Base-by-base conservation (phyloP, 2,113 vertebrate genomes). In the Nothocercus nigrocapillus region DNA sequence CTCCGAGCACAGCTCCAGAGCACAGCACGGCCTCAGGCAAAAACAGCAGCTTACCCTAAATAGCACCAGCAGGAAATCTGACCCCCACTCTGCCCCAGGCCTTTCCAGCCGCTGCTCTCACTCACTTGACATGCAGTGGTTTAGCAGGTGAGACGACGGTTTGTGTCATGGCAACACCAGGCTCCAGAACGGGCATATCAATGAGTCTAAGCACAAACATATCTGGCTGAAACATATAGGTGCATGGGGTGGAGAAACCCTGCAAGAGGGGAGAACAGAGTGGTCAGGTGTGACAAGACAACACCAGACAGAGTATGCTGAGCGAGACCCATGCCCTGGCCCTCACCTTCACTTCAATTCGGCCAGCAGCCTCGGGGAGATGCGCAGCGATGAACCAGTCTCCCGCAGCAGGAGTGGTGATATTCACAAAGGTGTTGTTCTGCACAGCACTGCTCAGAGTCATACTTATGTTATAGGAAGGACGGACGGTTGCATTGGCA, bases 361-460 rank as follows among this genome's bases (percentile, higher is more conserved):
- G 99, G 27, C 99, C 98, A 4, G 98, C 98, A 11, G 99, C 98
- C 76, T 98, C 97, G 2, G 99, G 99, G 77, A 99, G 97, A 86
- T 99, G 99, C 30, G 99, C 99, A 1, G 97, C 99, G 0, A 99
- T 82, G 69, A 98, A 99, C 99, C 99, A 99, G 88, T 98, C 98
- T 3, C 99, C 99, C 0, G 99, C 96, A 2, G 98, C 98, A 0
- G 99, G 99, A 64, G 96, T 96, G 49, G 98, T 98, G 87, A 99
- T 30, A 27, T 99, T 99, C 44, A 99, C 88, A 3, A 98, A 97
- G 13, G 98, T 95, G n/a, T 98, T 94, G 96, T 98, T 95, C 5
- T 98, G 97, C 81, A 96, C 62, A 14, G 97, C 25, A 0, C 87
- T 40, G 73, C 68, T 85, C 83, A 99, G 97, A 0, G 74, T 94